These are phyloP conservation scores for Vanacampus margaritifer DNA, from an alignment of 2,113 vertebrate species.

Conservation along the genomic window DNA sequence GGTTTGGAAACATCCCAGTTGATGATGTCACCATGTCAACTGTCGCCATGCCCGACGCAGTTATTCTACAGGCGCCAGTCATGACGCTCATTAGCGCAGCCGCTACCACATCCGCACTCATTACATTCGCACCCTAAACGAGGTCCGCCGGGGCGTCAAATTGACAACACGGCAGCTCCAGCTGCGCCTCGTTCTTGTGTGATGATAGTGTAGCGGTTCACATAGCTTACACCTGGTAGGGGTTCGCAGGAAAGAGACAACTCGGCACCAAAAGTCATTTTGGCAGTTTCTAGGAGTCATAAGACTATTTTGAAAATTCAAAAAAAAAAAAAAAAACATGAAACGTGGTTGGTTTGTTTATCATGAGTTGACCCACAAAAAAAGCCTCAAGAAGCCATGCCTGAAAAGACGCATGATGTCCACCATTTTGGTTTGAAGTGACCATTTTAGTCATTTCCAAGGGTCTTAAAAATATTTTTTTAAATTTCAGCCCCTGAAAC, in stretches of 20 bases:
- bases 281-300: background rate
- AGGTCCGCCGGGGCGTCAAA: constrained; percentile 13
- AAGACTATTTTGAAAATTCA: background rate
- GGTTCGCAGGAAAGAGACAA: background rate
- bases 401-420: too few relatives aligned
- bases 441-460: too few relatives aligned
- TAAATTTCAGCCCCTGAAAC: background rate
- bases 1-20: background rate
- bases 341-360: too few relatives aligned
- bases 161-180: background rate
- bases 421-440: too few relatives aligned
- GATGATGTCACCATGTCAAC: constrained; percentile 1
- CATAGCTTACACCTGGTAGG: background rate
- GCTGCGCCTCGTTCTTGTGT: background rate
- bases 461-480: too few relatives aligned
- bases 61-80: constrained; percentile 4
- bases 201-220: background rate
- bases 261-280: background rate
- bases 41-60: background rate
- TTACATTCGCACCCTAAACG: constrained; percentile 45
- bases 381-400: too few relatives aligned
- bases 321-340: too few relatives aligned
- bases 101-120: constrained; percentile 20
- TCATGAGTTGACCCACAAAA: too few relatives aligned
- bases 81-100: constrained; percentile 40